These are phyloP conservation scores for Tholera decimalis DNA, from an alignment of 2,888 invertebrate species.

Conservation along the genomic window DNA sequence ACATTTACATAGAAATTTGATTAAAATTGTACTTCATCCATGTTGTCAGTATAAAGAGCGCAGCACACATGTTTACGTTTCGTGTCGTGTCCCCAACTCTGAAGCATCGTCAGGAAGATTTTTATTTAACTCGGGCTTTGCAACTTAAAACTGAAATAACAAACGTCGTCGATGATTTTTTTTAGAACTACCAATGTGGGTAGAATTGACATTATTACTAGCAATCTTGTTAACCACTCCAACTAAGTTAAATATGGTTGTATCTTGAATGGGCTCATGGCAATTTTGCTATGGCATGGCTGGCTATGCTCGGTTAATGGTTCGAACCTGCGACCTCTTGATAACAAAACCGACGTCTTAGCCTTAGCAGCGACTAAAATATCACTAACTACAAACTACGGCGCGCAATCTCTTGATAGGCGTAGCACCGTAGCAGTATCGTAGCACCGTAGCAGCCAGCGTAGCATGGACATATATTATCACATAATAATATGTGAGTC, in stretches of 20 bases:
- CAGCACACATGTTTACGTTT: not conserved
- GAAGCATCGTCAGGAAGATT: conserved; percentile 7
- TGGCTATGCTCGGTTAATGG: too few relatives aligned
- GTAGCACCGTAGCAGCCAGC: not conserved
- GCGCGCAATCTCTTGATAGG: not conserved
- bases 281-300: too few relatives aligned
- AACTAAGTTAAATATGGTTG: too few relatives aligned
- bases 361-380: conserved; percentile 15
- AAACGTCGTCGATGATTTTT: conserved; percentile 2
- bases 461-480: too few relatives aligned
- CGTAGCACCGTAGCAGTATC: not conserved
- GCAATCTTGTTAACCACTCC: too few relatives aligned
- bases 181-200: too few relatives aligned
- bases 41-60: not conserved
- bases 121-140: conserved; percentile 25
- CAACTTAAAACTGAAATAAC: conserved; percentile 45
- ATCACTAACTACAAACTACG: conserved; percentile 26
- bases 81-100: not conserved
- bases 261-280: too few relatives aligned
- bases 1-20: too few relatives aligned
- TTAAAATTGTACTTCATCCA: not conserved
- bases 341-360: too few relatives aligned
- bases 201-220: too few relatives aligned
- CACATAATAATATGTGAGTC: too few relatives aligned
- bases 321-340: too few relatives aligned